Conservation (phyloP, 1,140 invertebrate species). For the Micrasema longulum region DNA sequence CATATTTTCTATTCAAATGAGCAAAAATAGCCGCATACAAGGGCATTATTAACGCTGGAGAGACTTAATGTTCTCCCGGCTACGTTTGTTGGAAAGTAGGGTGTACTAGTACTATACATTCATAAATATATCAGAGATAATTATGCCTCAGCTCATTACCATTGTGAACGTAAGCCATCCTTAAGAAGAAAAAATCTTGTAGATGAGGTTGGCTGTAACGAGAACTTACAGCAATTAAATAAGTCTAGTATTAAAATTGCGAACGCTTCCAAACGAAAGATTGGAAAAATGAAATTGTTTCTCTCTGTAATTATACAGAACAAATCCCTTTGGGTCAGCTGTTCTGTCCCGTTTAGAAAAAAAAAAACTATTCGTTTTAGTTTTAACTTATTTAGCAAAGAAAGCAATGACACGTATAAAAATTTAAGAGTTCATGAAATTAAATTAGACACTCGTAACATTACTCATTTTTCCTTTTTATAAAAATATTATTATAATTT, state of each 20-base stretch:
- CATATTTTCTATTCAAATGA: background rate
- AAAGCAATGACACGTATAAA: too few relatives aligned
- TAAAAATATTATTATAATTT: too few relatives aligned
- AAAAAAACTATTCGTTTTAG: too few relatives aligned
- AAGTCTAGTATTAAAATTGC: constrained; percentile 5
- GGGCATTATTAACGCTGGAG: constrained; percentile 13
- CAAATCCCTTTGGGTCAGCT: background rate
- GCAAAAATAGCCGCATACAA: background rate
- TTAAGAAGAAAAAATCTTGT: constrained; percentile 24
- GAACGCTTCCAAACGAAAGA: background rate
- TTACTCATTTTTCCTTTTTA: too few relatives aligned
- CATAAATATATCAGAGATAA: constrained; percentile 18
- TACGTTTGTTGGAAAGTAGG: constrained; percentile 3
- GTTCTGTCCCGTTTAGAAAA: too few relatives aligned
- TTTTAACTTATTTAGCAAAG: too few relatives aligned
- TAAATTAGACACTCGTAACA: too few relatives aligned
- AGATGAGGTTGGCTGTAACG: constrained; percentile 4
- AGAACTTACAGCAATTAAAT: constrained; percentile 32
- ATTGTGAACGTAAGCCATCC: constrained; percentile 30
- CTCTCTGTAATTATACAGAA: background rate
- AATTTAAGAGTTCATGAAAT: too few relatives aligned
- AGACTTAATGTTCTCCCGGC: constrained; percentile 22
- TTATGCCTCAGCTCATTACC: constrained; percentile 27
- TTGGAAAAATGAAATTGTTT: constrained; percentile 3
- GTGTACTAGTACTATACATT: background rate